A percentile compares a stretch with the other conserved stretches of the same genome.
Conservation (phyloP, 2,797 vertebrate genomes). For the Ctenosaura bakeri region DNA sequence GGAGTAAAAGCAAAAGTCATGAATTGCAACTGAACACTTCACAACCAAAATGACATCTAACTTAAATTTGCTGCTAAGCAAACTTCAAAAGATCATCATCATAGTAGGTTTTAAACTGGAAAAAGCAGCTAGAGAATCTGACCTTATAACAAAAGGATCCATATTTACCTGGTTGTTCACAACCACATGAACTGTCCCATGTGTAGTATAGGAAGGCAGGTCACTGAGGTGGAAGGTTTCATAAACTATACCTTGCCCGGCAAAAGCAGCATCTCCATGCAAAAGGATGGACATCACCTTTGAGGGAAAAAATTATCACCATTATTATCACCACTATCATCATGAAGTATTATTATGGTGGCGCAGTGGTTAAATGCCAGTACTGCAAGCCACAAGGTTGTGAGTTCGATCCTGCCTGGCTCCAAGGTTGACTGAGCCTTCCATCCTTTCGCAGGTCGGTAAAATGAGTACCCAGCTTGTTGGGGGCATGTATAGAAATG, state of each 20-base stretch:
- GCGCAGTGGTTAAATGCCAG: no score
- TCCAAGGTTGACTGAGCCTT: no score
- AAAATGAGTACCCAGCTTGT: no score
- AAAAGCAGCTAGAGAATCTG: background rate
- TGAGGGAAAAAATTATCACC: background rate
- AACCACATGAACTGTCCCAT: conserved; percentile 94
- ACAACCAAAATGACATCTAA: background rate
- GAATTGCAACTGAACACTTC: background rate
- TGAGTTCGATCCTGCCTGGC: no score
- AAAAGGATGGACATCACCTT: conserved; percentile 96
- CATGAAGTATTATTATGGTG: no score
- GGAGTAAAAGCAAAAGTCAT: background rate
- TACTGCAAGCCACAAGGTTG: no score
- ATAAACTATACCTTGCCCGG: conserved; percentile 94
- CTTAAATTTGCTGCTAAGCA: background rate
- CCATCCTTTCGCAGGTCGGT: no score
- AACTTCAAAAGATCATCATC: background rate
- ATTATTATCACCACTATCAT: background rate
- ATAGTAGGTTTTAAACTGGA: background rate
- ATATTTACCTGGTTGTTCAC: conserved; percentile 94
- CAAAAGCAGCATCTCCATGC: conserved; percentile 94
- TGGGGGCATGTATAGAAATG: no score
- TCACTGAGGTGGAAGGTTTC: conserved; percentile 97
- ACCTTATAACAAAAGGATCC: background rate
- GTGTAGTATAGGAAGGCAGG: conserved; percentile 94